Evolutionary conservation across 2,113 vertebrate genomes (phyloP).

Genomic region (Asarcornis scutulata): DNA sequence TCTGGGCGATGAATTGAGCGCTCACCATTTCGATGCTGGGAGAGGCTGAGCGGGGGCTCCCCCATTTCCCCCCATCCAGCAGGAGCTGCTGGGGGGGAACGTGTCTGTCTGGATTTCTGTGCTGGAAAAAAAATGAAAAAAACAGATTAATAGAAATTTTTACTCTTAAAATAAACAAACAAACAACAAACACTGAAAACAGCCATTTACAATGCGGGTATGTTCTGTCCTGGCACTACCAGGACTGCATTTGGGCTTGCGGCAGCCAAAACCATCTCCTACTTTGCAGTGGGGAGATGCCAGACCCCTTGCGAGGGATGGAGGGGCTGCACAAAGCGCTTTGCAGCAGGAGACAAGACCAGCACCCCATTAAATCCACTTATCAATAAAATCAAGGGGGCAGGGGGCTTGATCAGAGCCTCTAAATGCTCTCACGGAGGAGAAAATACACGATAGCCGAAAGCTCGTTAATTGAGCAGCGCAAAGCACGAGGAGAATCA

Average conservation of each 20-base stretch:
- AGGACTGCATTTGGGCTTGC: background rate
- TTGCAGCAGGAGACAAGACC: background rate
- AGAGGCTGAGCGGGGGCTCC: background rate
- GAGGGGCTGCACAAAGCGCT: background rate
- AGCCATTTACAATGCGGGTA: background rate
- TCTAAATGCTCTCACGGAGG: background rate
- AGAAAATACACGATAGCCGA: background rate
- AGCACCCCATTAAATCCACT: background rate
- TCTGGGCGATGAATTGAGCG: background rate
- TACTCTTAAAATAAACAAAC: background rate
- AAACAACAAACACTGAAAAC: too few species aligned
- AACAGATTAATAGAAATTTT: background rate
- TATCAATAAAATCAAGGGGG: background rate
- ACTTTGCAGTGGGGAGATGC: too few species aligned
- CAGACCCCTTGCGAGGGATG: background rate
- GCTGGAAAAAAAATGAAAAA: background rate
- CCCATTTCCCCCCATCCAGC: background rate
- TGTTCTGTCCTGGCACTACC: background rate
- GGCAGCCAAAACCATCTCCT: background rate
- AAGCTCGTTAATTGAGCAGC: background rate
- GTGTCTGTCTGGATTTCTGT: background rate
- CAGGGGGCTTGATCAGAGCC: background rate
- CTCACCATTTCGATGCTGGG: background rate
- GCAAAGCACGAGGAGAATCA: background rate
- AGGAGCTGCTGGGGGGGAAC: background rate